Conservation (phyloP, 1,140 invertebrate species). For the Argopecten irradians region DNA sequence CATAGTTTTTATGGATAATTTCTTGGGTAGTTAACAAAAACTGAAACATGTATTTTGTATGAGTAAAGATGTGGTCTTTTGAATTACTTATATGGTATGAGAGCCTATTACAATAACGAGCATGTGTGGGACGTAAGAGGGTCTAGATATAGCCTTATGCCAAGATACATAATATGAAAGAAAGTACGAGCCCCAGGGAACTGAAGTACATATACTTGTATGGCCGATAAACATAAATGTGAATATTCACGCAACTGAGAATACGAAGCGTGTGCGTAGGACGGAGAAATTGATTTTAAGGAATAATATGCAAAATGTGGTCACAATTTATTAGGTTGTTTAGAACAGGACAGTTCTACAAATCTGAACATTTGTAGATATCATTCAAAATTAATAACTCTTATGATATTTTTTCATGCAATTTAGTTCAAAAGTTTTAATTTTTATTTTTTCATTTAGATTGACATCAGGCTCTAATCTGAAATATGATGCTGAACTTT, state of each 20-base stretch:
- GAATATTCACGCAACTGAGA: background rate
- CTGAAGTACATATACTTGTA: background rate
- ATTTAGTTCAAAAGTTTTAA: too few species aligned
- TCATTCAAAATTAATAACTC: too few species aligned
- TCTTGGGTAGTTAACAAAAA: too few species aligned
- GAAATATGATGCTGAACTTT: too few species aligned
- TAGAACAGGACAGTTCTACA: background rate
- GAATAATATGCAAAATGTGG: background rate
- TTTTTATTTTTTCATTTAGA: too few species aligned
- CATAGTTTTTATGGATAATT: too few species aligned
- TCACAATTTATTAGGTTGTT: background rate
- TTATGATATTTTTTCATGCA: too few species aligned
- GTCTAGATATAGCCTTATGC: background rate
- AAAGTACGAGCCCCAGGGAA: background rate
- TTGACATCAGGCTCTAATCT: too few species aligned
- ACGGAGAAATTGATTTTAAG: background rate
- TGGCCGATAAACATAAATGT: background rate
- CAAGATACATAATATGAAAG: background rate
- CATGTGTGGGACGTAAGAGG: background rate
- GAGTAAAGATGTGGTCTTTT: too few species aligned
- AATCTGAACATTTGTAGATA: too few species aligned
- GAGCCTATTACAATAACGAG: background rate
- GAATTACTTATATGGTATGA: too few species aligned
- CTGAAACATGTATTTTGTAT: too few species aligned
- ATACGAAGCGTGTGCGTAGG: background rate